Conservation (phyloP, 2,797 vertebrate species). For the Lepilemur septentrionalis region DNA sequence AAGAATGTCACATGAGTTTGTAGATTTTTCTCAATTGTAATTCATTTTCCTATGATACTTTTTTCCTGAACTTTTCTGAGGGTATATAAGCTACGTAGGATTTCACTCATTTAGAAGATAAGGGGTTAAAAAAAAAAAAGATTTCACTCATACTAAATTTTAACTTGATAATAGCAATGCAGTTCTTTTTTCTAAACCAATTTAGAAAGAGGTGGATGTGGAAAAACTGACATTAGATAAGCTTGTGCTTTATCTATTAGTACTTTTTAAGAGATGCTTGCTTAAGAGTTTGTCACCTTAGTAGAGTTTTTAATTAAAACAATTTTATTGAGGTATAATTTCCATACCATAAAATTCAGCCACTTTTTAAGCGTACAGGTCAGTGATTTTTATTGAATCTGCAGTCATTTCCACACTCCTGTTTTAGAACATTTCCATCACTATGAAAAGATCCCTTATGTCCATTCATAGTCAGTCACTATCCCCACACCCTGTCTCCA, state of each 20-base stretch:
- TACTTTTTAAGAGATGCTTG: not conserved
- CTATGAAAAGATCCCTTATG: not conserved
- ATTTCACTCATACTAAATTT: constrained; percentile 2
- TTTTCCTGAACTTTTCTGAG: not conserved
- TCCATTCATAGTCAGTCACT: not conserved
- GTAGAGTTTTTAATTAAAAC: constrained; percentile 24
- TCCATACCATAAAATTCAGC: not conserved
- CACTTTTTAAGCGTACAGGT: not conserved
- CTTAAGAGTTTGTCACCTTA: not conserved
- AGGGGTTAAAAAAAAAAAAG: not conserved
- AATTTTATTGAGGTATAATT: not conserved
- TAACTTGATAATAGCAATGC: not conserved
- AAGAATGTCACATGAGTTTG: not conserved
- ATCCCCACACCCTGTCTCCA: not conserved
- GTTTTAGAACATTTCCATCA: not conserved
- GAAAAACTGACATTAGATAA: not conserved
- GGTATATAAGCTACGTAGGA: not conserved
- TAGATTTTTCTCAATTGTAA: constrained; percentile 14
- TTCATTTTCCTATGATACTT: constrained; percentile 4
- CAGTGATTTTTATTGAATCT: not conserved
- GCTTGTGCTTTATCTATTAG: not conserved
- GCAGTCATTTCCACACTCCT: not conserved
- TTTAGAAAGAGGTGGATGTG: not conserved
- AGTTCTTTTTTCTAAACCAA: constrained; percentile 17
- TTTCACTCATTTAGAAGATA: not conserved